These are phyloP conservation scores for Sebastes kiyomatsui DNA, from an alignment of 2,797 vertebrate genomes.

Conservation along the genomic window DNA sequence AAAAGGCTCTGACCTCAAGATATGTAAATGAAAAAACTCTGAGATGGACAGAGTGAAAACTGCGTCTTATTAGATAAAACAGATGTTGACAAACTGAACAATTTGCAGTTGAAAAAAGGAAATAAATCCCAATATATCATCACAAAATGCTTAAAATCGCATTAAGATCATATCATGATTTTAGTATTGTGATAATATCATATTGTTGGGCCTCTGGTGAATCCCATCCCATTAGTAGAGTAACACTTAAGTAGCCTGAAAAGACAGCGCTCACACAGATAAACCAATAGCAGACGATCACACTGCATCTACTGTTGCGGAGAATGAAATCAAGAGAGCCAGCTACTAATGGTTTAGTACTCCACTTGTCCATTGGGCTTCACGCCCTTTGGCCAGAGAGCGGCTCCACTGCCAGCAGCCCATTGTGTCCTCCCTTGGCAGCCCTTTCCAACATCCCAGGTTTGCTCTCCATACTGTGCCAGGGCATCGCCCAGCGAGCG, in stretches of 20 bases:
- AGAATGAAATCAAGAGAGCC: constrained; percentile 53
- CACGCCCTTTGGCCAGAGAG: constrained; percentile 64
- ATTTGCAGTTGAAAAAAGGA: fast-evolving
- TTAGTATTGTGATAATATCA: no score
- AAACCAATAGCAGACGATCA: neutral
- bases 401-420: constrained; percentile 40
- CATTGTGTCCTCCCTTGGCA: constrained; percentile 70
- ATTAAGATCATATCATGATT: no score
- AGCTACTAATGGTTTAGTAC: constrained; percentile 55
- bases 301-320: constrained; percentile 31
- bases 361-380: constrained; percentile 61
- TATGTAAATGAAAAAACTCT: no score
- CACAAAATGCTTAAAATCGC: no score
- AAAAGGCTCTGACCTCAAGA: no score
- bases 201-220: no score
- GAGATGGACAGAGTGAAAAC: no score
- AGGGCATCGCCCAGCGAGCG: constrained; percentile 48
- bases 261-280: neutral
- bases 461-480: constrained; percentile 53
- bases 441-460: constrained; percentile 63
- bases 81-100: no score
- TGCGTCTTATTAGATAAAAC: no score
- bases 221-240: neutral
- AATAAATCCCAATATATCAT: no score
- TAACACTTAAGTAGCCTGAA: neutral